Evolutionary conservation across 2,888 invertebrate genomes (phyloP).

Genomic region (Lycocerus yunnanus): DNA sequence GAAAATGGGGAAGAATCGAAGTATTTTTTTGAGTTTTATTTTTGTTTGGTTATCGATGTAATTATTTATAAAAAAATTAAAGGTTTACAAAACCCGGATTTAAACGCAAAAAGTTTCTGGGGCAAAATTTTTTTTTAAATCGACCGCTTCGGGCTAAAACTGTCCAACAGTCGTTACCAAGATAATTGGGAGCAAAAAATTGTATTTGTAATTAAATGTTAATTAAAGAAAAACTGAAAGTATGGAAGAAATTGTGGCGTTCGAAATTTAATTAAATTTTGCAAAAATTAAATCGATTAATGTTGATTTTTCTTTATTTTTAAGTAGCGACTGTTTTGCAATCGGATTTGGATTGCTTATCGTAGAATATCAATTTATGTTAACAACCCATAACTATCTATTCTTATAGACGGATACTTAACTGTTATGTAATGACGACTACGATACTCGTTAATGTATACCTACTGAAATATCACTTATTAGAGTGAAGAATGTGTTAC

Average conservation of each 20-base stretch:
- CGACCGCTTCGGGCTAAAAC: not conserved
- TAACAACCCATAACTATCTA: conserved; percentile 43
- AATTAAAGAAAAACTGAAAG: not conserved
- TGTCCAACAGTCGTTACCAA: not conserved
- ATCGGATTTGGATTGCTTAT: conserved; percentile 19
- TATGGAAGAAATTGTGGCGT: not conserved
- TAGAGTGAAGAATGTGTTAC: not conserved
- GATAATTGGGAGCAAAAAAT: not conserved
- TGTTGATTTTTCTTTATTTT: not conserved
- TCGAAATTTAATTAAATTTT: not conserved
- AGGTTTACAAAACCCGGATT: not conserved
- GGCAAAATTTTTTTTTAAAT: not conserved
- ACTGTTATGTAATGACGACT: conserved; percentile 45
- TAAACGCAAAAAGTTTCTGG: not conserved
- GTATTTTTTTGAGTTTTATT: no score
- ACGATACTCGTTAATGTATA: conserved; percentile 39
- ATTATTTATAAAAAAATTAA: no score
- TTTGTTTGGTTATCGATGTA: no score
- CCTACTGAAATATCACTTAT: conserved; percentile 14
- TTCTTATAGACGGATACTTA: conserved; percentile 47
- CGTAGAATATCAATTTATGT: conserved; percentile 49
- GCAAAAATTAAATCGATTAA: not conserved
- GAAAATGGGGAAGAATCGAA: no score
- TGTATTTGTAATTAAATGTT: not conserved
- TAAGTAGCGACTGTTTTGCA: conserved; percentile 17